A percentile compares a stretch with the other conserved stretches of the same genome.
Conservation (phyloP, 1,140 invertebrate genomes). For the Archivesica marissinica region DNA sequence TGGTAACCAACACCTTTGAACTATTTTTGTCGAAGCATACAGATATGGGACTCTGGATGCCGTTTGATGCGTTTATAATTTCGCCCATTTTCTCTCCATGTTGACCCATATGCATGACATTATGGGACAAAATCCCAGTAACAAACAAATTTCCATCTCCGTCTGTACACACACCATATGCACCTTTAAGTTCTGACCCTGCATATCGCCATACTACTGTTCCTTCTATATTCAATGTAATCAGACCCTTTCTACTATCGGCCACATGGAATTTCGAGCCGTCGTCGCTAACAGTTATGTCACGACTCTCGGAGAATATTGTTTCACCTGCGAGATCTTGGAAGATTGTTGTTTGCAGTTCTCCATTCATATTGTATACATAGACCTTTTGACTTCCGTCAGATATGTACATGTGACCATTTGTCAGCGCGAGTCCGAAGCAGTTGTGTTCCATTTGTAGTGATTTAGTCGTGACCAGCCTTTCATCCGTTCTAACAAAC, state of each 20-base stretch:
- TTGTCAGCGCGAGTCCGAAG: conserved; percentile 24
- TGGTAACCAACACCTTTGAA: conserved; percentile 18
- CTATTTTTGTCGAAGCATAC: conserved; percentile 38
- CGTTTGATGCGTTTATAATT: conserved; percentile 32
- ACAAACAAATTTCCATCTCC: conserved; percentile 33
- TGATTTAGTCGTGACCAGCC: neutral
- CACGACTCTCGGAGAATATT: conserved; percentile 29
- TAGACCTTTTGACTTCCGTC: conserved; percentile 34
- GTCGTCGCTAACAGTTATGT: conserved; percentile 39
- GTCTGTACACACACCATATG: conserved; percentile 50
- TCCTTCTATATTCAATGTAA: conserved; percentile 38
- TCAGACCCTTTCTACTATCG: conserved; percentile 55
- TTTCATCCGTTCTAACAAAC: neutral
- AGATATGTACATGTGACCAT: conserved; percentile 52
- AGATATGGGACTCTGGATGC: conserved; percentile 28
- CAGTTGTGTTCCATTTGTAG: conserved; percentile 53
- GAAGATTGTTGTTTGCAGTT: conserved; percentile 8
- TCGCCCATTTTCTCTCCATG: conserved; percentile 31
- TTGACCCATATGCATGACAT: conserved; percentile 33
- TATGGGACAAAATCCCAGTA: conserved; percentile 46
- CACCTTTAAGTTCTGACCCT: conserved; percentile 38
- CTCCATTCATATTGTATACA: conserved; percentile 33
- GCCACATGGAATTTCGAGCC: conserved; percentile 40
- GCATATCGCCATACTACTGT: conserved; percentile 28
- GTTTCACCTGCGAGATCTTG: neutral